Evolutionary conservation across 2,113 vertebrate species (phyloP), one percentile per base, ranked within the genome.

Genomic region (Ellobius talpinus): DNA sequence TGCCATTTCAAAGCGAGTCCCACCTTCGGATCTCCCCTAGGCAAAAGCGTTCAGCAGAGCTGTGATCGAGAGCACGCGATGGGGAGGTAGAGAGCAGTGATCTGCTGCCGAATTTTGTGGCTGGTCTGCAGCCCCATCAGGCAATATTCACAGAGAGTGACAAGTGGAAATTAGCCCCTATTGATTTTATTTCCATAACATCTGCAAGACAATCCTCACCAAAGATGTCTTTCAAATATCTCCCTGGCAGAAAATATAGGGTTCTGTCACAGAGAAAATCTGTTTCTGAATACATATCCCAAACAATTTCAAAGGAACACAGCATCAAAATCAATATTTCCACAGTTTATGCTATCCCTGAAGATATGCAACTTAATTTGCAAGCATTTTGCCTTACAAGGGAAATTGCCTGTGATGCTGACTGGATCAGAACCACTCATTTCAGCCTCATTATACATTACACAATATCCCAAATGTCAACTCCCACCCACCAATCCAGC

Each of bases 151-250:
- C 39, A 14, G 70, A 50, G 74, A 93, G 16, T 87, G 94, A 97
- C 96, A 97, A 90, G 36, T 33, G 92, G 66, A 95, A 97, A 96
- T 96, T 97, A 97, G 90, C 66, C 87, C 61, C 93, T 79, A 91
- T 92, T 96, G 97, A 95, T 98, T 97, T 97, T 96, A 93, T 98
- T 98, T 95, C 92, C 63, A 89, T 94, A 94, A 58, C 88, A 96
- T 96, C 87, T 90, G 78, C 93, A 96, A 95, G 95, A 94, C 42
- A 52, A 39, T 74, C 47, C 88, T 88, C 68, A 45, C 65, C 90
- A 94, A 93, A 97, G 86, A 96, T 1, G 47, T 89, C 95, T 95
- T 96, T 97, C 96, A 97, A 92, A 88, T 58, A 81, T 94, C 91
- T 76, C 90, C 96, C 93, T 79, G 96, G 78, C 52, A 70, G 87